Conservation (phyloP, 2,113 vertebrate species). For the Hydropotes inermis region DNA sequence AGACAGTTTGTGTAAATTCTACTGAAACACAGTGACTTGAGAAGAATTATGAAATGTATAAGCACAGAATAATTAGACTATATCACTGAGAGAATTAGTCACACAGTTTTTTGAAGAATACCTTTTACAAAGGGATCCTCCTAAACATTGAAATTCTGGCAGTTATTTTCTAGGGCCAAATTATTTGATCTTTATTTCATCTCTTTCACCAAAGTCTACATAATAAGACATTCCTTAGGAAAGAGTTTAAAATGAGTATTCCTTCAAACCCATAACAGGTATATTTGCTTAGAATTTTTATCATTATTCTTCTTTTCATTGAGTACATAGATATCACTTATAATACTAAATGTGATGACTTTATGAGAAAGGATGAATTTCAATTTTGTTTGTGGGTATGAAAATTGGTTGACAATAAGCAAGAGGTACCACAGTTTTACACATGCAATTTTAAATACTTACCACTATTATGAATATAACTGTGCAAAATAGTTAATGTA, state of each 20-base stretch:
- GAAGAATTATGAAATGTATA: conserved; percentile 28
- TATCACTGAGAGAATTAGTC: neutral
- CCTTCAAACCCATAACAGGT: neutral
- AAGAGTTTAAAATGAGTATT: neutral
- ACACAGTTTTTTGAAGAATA: neutral
- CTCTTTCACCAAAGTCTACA: neutral
- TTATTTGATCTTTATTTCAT: neutral
- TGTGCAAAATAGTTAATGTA: neutral
- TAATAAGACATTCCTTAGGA: neutral
- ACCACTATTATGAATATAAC: neutral
- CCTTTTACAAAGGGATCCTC: conserved; percentile 10
- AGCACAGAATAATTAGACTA: conserved; percentile 45
- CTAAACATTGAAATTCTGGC: neutral
- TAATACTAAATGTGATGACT: neutral
- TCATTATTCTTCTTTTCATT: neutral
- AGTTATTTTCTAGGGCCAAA: neutral
- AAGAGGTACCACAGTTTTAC: neutral
- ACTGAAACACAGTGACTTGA: conserved; percentile 21
- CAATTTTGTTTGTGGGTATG: neutral
- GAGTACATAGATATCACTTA: neutral
- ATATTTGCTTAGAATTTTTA: neutral
- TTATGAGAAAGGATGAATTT: neutral
- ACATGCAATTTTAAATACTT: neutral
- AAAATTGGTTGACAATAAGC: neutral
- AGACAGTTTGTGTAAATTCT: neutral